These are phyloP conservation scores for Plagodis dolabraria DNA, from an alignment of 2,888 invertebrate genomes.

Conservation along the genomic window DNA sequence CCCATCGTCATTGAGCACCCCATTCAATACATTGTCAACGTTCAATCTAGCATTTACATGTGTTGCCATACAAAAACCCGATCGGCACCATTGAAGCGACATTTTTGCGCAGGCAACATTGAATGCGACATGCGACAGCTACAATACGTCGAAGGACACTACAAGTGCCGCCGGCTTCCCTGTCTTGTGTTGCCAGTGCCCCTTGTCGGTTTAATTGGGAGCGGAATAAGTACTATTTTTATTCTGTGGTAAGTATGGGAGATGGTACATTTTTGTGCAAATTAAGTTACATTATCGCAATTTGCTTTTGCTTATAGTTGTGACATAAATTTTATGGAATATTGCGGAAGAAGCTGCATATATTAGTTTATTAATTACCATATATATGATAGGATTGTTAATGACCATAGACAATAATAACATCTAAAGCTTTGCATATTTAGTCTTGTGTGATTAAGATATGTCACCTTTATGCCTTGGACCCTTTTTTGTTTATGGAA, in stretches of 20 bases:
- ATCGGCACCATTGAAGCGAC: slow-evolving; percentile 53
- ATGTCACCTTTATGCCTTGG: no score
- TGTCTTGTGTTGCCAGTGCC: slow-evolving; percentile 29
- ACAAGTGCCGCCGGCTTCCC: slow-evolving; percentile 46
- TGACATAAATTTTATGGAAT: no score
- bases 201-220: slow-evolving; percentile 43
- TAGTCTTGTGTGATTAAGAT: no score
- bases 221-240: slow-evolving; percentile 2
- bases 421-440: no score
- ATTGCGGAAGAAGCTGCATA: no score
- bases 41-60: slow-evolving; percentile 35
- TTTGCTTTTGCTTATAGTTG: no score
- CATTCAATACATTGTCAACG: slow-evolving; percentile 34
- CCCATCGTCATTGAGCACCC: slow-evolving; percentile 20
- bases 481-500: no score
- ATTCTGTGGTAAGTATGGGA: not conserved
- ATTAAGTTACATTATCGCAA: not conserved
- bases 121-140: slow-evolving; percentile 56
- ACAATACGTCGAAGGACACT: slow-evolving; percentile 68
- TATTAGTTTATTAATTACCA: no score
- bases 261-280: not conserved
- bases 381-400: no score
- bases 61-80: slow-evolving; percentile 25
- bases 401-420: no score
- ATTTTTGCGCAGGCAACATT: slow-evolving; percentile 58